phyloP scores from a whole-genome alignment of 2,113 vertebrate genomes.

The Columba livia region DNA sequence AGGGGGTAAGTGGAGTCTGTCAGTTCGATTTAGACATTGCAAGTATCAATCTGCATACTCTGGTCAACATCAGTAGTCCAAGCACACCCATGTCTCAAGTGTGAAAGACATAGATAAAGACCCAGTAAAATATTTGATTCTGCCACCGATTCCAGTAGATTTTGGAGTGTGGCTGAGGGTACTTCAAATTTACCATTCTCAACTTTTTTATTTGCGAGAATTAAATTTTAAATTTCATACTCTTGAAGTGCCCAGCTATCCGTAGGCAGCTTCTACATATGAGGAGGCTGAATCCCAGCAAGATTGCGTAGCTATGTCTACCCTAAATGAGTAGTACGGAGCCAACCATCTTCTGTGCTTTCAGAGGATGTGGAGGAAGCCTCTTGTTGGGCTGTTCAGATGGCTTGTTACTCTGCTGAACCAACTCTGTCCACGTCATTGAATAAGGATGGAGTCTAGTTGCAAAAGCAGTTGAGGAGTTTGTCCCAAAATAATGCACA shows the following conservation, averaged over 20 bases:
- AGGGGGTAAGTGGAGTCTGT: neutral
- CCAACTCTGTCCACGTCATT: neutral
- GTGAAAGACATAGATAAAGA: neutral
- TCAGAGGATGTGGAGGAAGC: neutral
- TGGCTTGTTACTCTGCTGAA: neutral
- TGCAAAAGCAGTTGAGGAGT: neutral
- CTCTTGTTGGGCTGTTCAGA: neutral
- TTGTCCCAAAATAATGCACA: neutral
- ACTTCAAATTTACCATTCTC: neutral
- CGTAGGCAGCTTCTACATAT: neutral
- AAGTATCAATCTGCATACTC: neutral
- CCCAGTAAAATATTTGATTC: neutral
- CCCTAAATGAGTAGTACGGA: neutral
- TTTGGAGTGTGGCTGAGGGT: neutral
- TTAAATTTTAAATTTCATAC: neutral
- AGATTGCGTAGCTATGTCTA: rapidly evolving
- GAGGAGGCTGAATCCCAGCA: neutral
- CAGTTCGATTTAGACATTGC: neutral
- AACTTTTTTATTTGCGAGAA: neutral
- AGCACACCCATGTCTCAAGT: neutral
- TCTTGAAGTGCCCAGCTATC: neutral
- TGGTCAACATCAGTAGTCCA: neutral
- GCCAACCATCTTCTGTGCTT: neutral
- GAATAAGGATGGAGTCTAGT: neutral
- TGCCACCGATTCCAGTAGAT: neutral